Conservation (phyloP, 1,140 invertebrate genomes). For the Hylaeus volcanicus region DNA sequence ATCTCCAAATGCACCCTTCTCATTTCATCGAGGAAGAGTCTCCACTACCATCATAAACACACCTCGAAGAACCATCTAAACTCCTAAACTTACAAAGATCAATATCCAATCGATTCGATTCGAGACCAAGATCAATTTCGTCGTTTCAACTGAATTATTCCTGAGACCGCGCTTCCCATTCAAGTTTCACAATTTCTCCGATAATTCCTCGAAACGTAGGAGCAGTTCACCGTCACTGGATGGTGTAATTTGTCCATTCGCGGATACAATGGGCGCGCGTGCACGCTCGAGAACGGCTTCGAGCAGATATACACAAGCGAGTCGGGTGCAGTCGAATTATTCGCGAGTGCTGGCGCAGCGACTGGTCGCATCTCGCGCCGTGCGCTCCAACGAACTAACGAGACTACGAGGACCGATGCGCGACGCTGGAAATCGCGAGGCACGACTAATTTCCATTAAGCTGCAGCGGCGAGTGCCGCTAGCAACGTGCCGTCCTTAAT, state of each 20-base stretch:
- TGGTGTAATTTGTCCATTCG: slow-evolving; percentile 16
- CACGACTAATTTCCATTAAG: slow-evolving; percentile 60
- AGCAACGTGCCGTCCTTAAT: slow-evolving; percentile 55
- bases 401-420: slow-evolving; percentile 41
- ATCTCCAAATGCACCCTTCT: no score
- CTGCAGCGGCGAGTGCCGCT: slow-evolving; percentile 10
- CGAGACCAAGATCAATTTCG: no score
- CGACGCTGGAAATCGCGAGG: slow-evolving; percentile 52
- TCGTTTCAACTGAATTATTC: no score
- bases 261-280: not conserved
- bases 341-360: slow-evolving; percentile 5
- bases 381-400: slow-evolving; percentile 45
- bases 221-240: not conserved
- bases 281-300: slow-evolving; percentile 20
- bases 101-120: no score
- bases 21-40: no score
- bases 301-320: not conserved
- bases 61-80: no score
- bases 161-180: no score
- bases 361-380: not conserved
- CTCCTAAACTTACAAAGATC: no score
- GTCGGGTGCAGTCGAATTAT: slow-evolving; percentile 42
- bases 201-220: no score
- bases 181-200: no score
- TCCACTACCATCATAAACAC: no score